These are phyloP conservation scores for Hydrochoerus hydrochaeris DNA, from an alignment of 2,113 vertebrate genomes.

Conservation along the genomic window DNA sequence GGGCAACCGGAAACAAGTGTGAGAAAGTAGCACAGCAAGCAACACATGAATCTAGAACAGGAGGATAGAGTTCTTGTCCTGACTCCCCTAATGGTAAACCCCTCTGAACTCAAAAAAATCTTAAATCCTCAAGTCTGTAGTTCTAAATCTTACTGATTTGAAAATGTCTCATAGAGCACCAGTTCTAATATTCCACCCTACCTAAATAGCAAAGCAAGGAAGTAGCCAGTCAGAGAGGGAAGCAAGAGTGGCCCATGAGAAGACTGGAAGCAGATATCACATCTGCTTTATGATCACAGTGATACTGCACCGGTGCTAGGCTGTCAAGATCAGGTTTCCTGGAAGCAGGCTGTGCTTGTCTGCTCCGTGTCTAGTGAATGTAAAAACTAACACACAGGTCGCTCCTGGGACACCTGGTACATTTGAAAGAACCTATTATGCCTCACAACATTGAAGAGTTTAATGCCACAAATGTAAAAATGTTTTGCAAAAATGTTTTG, in stretches of 20 bases:
- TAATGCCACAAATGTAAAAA: neutral
- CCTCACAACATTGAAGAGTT: neutral
- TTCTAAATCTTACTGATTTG: neutral
- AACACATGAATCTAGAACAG: neutral
- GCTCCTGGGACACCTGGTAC: neutral
- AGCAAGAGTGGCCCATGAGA: neutral
- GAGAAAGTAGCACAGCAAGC: neutral
- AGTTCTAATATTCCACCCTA: neutral
- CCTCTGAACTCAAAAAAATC: constrained; percentile 26
- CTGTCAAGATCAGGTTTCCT: neutral
- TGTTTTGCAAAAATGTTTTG: neutral
- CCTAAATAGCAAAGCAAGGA: neutral
- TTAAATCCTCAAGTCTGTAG: neutral
- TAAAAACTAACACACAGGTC: neutral
- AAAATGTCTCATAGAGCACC: neutral
- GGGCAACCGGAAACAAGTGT: neutral
- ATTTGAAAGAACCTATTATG: neutral
- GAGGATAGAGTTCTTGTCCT: neutral
- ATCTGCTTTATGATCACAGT: neutral
- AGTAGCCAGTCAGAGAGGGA: neutral
- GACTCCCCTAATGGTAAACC: neutral
- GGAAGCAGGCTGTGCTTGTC: neutral
- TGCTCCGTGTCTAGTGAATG: neutral
- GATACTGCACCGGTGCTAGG: neutral
- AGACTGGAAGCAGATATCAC: neutral